Evolutionary conservation across 2,797 vertebrate genomes (phyloP), one percentile per base, ranked within the genome.

Genomic region (Enteromius paludinosus): DNA sequence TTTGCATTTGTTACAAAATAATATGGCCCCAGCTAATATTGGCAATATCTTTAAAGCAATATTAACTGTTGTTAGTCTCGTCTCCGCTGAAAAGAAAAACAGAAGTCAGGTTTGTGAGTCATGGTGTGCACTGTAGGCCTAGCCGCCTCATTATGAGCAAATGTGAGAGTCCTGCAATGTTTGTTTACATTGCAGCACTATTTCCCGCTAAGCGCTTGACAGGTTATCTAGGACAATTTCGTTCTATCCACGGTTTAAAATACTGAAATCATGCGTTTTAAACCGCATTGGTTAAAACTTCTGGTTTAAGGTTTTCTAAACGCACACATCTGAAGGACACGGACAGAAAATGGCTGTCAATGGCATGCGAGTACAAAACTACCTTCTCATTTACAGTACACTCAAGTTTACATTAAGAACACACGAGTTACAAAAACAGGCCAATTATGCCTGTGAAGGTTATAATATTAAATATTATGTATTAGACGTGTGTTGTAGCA

Each of bases 141-240:
- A 52, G 61, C 17, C 18, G 15, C 33, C 70, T 81, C 70, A 81
- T 81, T 81, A 81, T 28, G 23, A 81, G n/a, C 59, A 28, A 81
- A 65, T 65, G n/a, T 65, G 10, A 49, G 69, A 73, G 59, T 47
- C 69, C 79, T 72, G 69, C 79, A 64, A 81, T 71, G 69, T 49
- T 73, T 81, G 56, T 73, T 80, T 81, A 73, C 56, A 61, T 61
- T 43, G 54, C 49, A 23, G 38, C 68, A 45, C 18, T 15, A 73
- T 73, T 49, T 72, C 69, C 56, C 4, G 6, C 45, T 49, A 78
- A n/a, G 43, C 2, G 3, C 33, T 49, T 78, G 43, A 65, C 75
- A 78, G 75, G 25, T 35, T 35, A 78, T 78, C 75, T 33, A 62
- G 18, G 28, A 62, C 56, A 45, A 45, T 62, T 45, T 43, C 56